Conservation (phyloP, 2,888 invertebrate species). For the Scrobipalpa costella region DNA sequence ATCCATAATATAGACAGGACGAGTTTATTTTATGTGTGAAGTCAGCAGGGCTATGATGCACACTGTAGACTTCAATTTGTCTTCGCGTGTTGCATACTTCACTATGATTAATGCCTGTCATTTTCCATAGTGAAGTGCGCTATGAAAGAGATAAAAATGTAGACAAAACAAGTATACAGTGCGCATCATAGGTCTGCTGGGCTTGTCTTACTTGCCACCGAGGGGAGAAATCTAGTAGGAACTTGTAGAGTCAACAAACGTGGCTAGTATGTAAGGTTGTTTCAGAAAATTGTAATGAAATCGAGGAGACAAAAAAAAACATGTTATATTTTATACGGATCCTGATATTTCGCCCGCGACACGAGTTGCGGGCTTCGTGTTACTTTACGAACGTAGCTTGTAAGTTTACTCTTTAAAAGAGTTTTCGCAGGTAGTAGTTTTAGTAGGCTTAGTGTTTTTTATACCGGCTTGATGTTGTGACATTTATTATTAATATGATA, state of each 20-base stretch:
- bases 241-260: background rate
- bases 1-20: background rate
- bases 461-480: slow-evolving; percentile 82
- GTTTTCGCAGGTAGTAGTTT: slow-evolving; percentile 80
- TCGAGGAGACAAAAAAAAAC: slow-evolving; percentile 64
- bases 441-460: slow-evolving; percentile 82
- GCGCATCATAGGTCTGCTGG: too few relatives aligned
- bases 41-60: too few relatives aligned
- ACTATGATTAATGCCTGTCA: too few relatives aligned
- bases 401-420: slow-evolving; percentile 81
- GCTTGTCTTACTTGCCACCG: too few relatives aligned
- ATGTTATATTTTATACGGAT: slow-evolving; percentile 78
- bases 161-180: too few relatives aligned
- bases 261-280: slow-evolving; percentile 66
- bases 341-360: slow-evolving; percentile 61
- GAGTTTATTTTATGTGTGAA: too few relatives aligned
- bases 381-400: slow-evolving; percentile 74
- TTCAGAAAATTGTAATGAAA: slow-evolving; percentile 81
- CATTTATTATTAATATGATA: slow-evolving; percentile 75
- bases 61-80: too few relatives aligned
- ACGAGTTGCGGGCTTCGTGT: slow-evolving; percentile 56
- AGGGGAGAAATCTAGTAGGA: background rate
- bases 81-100: too few relatives aligned
- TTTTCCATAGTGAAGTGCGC: too few relatives aligned
- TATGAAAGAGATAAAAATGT: too few relatives aligned